A percentile compares a stretch with the other conserved stretches of the same genome.
Evolutionary conservation across 2,888 invertebrate species (phyloP).

Genomic region (Schizotus pectinicornis): DNA sequence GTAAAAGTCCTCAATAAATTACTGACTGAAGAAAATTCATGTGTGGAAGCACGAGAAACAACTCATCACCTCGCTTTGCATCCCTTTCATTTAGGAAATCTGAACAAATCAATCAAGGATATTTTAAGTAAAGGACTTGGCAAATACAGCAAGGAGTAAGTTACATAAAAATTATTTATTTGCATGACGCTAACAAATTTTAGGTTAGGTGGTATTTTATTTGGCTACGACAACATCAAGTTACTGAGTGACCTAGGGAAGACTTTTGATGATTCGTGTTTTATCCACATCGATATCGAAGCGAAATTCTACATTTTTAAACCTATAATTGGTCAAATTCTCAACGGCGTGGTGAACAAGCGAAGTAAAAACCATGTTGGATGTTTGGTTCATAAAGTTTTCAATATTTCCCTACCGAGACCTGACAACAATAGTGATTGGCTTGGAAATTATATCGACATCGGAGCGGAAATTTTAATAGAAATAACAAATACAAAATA

Average conservation of each 20-base stretch:
- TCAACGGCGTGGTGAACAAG: slow-evolving; percentile 65
- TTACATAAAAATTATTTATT: not conserved
- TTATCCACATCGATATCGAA: slow-evolving; percentile 70
- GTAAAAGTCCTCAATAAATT: slow-evolving; percentile 58
- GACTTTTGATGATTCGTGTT: slow-evolving; percentile 67
- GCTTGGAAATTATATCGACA: too few relatives aligned
- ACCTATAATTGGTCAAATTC: slow-evolving; percentile 65
- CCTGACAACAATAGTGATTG: too few relatives aligned
- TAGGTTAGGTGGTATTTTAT: slow-evolving; percentile 71
- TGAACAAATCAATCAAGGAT: slow-evolving; percentile 14
- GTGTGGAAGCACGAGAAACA: slow-evolving; percentile 1
- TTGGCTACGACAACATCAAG: slow-evolving; percentile 71
- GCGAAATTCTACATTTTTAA: slow-evolving; percentile 74
- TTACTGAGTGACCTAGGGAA: slow-evolving; percentile 65
- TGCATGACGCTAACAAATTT: slow-evolving; percentile 41
- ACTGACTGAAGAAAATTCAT: slow-evolving; percentile 4
- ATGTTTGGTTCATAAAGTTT: too few relatives aligned
- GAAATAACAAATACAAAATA: too few relatives aligned
- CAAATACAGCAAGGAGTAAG: not conserved
- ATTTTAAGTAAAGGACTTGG: slow-evolving; percentile 9
- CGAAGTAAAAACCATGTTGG: too few relatives aligned
- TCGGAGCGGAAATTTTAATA: too few relatives aligned
- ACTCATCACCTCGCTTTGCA: slow-evolving; percentile 11
- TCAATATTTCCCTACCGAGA: too few relatives aligned
- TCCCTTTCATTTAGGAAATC: slow-evolving; percentile 13